phyloP scores from a whole-genome alignment of 2,888 invertebrate genomes.

The Spisula solida region DNA sequence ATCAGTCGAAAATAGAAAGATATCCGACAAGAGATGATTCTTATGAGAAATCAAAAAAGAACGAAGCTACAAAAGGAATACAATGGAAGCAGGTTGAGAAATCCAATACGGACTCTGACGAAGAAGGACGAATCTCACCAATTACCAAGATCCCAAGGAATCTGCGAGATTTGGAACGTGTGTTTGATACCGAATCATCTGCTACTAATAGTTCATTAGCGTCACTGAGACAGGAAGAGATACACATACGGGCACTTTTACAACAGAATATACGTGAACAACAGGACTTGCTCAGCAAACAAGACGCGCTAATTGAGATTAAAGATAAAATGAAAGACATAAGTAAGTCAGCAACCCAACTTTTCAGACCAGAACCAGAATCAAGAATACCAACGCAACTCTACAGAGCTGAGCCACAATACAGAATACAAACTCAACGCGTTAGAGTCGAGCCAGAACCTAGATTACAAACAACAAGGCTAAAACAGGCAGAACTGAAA shows the following conservation, averaged over 20 bases:
- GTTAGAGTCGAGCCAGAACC: slow-evolving; percentile 49
- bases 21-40: slow-evolving; percentile 6
- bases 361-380: slow-evolving; percentile 55
- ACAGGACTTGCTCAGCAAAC: slow-evolving; percentile 46
- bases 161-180: slow-evolving; percentile 50
- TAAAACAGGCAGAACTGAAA: not conserved
- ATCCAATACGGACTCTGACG: not conserved
- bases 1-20: slow-evolving; percentile 23
- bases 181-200: slow-evolving; percentile 50
- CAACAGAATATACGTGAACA: slow-evolving; percentile 63
- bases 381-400: slow-evolving; percentile 19
- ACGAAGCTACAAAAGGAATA: not conserved
- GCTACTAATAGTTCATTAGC: slow-evolving; percentile 48
- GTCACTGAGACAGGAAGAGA: slow-evolving; percentile 57
- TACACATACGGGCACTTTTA: slow-evolving; percentile 56
- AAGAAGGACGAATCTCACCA: slow-evolving; percentile 24
- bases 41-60: not conserved
- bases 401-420: slow-evolving; percentile 48
- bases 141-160: slow-evolving; percentile 49
- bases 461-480: not conserved
- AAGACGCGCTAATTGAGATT: slow-evolving; percentile 53
- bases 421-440: slow-evolving; percentile 21
- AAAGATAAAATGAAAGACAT: slow-evolving; percentile 59
- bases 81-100: not conserved
- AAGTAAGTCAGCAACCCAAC: slow-evolving; percentile 43